phyloP scores from a whole-genome alignment of 2,113 vertebrate species.

The Platichthys flesus region DNA sequence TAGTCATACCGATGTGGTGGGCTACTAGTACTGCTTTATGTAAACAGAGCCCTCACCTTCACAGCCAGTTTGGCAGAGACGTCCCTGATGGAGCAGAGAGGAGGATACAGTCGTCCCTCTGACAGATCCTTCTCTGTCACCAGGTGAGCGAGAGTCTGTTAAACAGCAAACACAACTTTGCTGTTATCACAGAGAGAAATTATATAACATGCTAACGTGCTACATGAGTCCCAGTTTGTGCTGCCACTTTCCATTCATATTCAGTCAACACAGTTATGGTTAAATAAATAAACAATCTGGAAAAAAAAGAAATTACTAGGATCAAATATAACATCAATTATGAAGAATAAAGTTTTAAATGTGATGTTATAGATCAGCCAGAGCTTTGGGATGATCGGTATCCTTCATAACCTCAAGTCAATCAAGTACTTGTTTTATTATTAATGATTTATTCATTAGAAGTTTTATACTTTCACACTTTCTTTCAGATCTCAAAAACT shows the following conservation, averaged over 20 bases:
- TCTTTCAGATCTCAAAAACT: too few relatives aligned
- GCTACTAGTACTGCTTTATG: background rate
- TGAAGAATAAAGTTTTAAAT: too few relatives aligned
- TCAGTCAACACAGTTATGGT: background rate
- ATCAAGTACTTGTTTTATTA: too few relatives aligned
- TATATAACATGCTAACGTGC: background rate
- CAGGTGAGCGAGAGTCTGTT: conserved; percentile 89
- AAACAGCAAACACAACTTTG: conserved; percentile 11
- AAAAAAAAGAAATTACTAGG: too few relatives aligned
- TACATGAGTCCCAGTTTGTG: background rate
- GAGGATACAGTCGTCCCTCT: conserved; percentile 94
- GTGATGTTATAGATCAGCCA: too few relatives aligned
- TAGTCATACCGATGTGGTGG: background rate
- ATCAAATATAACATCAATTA: too few relatives aligned
- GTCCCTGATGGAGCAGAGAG: conserved; percentile 87
- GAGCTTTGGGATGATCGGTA: too few relatives aligned
- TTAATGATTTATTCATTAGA: too few relatives aligned
- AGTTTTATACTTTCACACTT: too few relatives aligned
- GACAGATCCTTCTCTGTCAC: conserved; percentile 90
- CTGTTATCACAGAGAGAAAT: background rate
- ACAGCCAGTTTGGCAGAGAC: conserved; percentile 93
- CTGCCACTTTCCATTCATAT: background rate
- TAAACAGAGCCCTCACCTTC: conserved; percentile 81
- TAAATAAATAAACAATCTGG: too few relatives aligned
- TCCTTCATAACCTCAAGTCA: too few relatives aligned